phyloP scores from a whole-genome alignment of 2,113 vertebrate genomes.

The Ranitomeya variabilis region DNA sequence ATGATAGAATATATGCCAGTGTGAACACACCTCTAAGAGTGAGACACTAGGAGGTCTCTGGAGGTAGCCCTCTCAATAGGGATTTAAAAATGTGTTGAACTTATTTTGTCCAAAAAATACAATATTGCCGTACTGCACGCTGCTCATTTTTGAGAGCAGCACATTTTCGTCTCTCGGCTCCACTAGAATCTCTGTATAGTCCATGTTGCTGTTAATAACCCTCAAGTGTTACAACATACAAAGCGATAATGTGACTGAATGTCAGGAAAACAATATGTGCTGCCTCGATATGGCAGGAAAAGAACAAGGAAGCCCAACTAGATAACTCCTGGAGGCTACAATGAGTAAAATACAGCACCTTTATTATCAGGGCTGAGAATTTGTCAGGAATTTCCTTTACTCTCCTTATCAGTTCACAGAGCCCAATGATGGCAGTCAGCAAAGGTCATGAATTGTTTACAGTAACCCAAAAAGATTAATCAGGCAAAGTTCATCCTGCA shows the following conservation, averaged over 20 bases:
- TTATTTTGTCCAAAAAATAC: too few species aligned
- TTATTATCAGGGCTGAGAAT: slow-evolving; percentile 3
- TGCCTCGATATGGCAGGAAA: not conserved
- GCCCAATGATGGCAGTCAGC: slow-evolving; percentile 9
- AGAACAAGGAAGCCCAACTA: not conserved
- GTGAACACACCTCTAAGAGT: too few species aligned
- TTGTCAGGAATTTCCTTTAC: slow-evolving; percentile 17
- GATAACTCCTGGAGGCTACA: not conserved
- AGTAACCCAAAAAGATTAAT: not conserved
- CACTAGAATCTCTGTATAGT: not conserved
- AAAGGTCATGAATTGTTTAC: slow-evolving; percentile 42
- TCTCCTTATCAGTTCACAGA: slow-evolving; percentile 12
- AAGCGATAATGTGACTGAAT: not conserved
- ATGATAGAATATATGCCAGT: too few species aligned
- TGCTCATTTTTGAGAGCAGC: too few species aligned
- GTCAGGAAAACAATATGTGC: not conserved
- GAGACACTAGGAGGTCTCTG: too few species aligned
- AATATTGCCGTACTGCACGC: too few species aligned
- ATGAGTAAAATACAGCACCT: not conserved
- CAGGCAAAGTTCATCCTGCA: slow-evolving; percentile 37
- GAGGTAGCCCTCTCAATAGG: too few species aligned
- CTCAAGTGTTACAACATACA: not conserved
- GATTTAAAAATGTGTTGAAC: too few species aligned
- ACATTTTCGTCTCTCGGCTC: too few species aligned
- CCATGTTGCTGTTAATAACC: not conserved